phyloP scores from a whole-genome alignment of 2,113 vertebrate species.

The Myrmecophaga tridactyla region DNA sequence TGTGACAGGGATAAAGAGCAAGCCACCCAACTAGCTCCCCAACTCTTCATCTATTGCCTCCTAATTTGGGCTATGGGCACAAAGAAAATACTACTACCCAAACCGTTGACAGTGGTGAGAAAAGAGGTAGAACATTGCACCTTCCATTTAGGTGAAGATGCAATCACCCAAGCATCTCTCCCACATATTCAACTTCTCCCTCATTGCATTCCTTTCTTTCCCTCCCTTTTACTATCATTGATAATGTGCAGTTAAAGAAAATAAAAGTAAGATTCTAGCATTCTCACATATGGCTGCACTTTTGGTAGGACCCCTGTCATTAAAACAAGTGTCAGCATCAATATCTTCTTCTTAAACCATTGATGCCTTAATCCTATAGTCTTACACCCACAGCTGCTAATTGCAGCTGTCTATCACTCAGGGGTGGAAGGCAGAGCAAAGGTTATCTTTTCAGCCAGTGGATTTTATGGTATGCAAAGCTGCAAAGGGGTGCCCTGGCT shows the following conservation, averaged over 20 bases:
- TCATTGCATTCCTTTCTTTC: neutral
- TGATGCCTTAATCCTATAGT: conserved; percentile 19
- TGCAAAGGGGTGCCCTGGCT: neutral
- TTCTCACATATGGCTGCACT: neutral
- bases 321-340: neutral
- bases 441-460: neutral
- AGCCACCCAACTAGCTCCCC: neutral
- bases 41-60: no score
- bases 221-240: neutral
- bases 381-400: neutral
- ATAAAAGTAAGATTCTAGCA: neutral
- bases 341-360: conserved; percentile 2
- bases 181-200: neutral
- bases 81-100: neutral
- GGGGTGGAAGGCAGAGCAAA: neutral
- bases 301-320: neutral
- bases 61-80: neutral
- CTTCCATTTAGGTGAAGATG: neutral
- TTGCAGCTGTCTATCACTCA: neutral
- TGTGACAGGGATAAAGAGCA: neutral
- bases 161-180: fast-evolving
- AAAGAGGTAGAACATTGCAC: neutral
- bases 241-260: neutral
- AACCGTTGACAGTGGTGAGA: neutral
- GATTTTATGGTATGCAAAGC: neutral